Evolutionary conservation across 2,888 invertebrate genomes (phyloP), one percentile per base, ranked within the genome.

Genomic region (Caenorhabditis plicata): DNA sequence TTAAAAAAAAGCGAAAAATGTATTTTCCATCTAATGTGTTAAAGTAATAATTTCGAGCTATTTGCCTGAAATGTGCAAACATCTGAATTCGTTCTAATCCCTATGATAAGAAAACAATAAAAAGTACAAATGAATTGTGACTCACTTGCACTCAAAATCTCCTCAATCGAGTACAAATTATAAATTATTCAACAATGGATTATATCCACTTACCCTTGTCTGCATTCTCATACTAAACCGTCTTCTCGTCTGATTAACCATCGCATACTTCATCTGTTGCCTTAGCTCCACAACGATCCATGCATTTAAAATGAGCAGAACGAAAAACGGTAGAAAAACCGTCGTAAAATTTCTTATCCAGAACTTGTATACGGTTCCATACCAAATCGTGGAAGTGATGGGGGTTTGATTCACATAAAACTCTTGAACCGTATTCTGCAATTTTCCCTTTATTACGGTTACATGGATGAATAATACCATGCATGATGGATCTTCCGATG

Each of bases 251-350:
- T 46, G 22, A 27, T 49, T 54, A 20, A 41, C 46, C 22, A 54
- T 48, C 15, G 55, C 61, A 25, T 50, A 35, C 4, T 39, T 44
- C 57, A 64, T 52, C 8, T 60, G 58, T 3, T 47, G 52, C 15
- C 61, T 54, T 9, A 67, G 52, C 45, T 61, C 61, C 33, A 55
- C 20, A 4, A 67, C 53, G n/a, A 58, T 67, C 23, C 54, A 47
- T 9, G 62, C 39, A 43, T 67, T 67, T 33, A 67, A 61, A 9
- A 60, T 17, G 5, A 55, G 29, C 2, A 67, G 47, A 7, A 64
- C 50, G 44, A 57, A 50, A 44, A 67, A 67, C n/a, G 67, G 67
- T 1, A 58, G 49, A 35, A 67, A 67, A 22, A 67, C 61, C 39
- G 67, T 67, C 8, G 51, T 46, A 31, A 64, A 52, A 38, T 67